Evolutionary conservation across 2,113 vertebrate genomes (phyloP).

Genomic region (Ascaphus truei): DNA sequence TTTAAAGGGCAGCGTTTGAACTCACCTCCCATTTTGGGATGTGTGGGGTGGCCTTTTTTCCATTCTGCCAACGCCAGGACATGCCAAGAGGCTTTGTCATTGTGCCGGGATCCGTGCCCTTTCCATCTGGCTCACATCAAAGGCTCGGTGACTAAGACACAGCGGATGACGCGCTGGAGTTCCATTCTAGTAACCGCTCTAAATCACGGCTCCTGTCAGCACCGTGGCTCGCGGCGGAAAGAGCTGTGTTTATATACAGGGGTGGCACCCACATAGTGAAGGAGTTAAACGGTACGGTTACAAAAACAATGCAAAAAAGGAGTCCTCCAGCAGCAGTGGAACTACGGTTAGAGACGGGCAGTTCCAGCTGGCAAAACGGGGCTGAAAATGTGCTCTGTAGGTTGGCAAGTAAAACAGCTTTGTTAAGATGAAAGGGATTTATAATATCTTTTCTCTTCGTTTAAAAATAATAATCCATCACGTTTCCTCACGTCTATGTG

Average conservation of each 20-base stretch:
- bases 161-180: conserved; percentile 6
- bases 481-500: no score
- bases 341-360: no score
- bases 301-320: neutral
- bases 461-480: no score
- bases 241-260: neutral
- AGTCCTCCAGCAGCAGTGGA: no score
- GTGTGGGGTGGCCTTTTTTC: conserved; percentile 13
- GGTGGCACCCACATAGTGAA: neutral
- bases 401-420: no score
- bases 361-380: no score
- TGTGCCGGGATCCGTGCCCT: conserved; percentile 12
- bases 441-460: no score
- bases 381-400: no score
- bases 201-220: conserved; percentile 18
- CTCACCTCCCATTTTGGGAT: no score
- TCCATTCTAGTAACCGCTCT: neutral
- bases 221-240: neutral
- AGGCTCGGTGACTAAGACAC: conserved; percentile 17
- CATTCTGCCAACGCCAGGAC: neutral
- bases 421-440: no score
- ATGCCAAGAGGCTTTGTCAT: neutral
- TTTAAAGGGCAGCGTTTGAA: no score
- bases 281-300: neutral
- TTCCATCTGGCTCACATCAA: conserved; percentile 15